Conservation (phyloP, 1,140 invertebrate species). For the Nymphalis io region DNA sequence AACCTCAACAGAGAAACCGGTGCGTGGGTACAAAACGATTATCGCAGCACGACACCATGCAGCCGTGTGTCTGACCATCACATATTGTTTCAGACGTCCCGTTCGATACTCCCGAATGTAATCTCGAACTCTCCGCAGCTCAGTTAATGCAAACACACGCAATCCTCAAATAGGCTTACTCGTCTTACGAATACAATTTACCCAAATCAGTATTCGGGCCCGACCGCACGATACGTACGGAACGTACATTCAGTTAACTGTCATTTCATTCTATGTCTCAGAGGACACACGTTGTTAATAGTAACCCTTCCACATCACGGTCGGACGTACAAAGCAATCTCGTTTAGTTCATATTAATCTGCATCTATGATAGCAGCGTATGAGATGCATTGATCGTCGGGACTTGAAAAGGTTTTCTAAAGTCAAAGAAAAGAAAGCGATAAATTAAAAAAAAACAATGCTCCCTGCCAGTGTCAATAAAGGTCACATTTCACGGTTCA, state of each 20-base stretch:
- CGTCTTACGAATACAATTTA: slow-evolving; percentile 31
- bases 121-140: slow-evolving; percentile 14
- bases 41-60: neutral
- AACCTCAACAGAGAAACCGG: neutral
- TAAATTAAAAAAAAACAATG: too few species aligned
- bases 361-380: neutral
- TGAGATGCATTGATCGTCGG: slow-evolving; percentile 6
- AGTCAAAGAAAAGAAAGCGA: too few species aligned
- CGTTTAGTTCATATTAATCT: slow-evolving; percentile 20
- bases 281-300: slow-evolving; percentile 9
- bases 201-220: slow-evolving; percentile 26
- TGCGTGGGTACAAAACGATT: slow-evolving; percentile 10
- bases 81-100: slow-evolving; percentile 9
- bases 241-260: slow-evolving; percentile 18
- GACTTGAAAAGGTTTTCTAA: neutral
- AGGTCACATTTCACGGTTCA: too few species aligned
- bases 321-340: slow-evolving; percentile 3
- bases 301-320: slow-evolving; percentile 2
- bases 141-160: slow-evolving; percentile 20
- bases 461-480: too few species aligned
- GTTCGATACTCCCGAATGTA: slow-evolving; percentile 9
- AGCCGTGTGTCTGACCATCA: neutral
- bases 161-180: slow-evolving; percentile 26
- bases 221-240: slow-evolving; percentile 16
- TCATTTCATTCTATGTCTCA: slow-evolving; percentile 15